These are phyloP conservation scores for Thalassarche chlororhynchos DNA, from an alignment of 2,113 vertebrate species.

Conservation along the genomic window DNA sequence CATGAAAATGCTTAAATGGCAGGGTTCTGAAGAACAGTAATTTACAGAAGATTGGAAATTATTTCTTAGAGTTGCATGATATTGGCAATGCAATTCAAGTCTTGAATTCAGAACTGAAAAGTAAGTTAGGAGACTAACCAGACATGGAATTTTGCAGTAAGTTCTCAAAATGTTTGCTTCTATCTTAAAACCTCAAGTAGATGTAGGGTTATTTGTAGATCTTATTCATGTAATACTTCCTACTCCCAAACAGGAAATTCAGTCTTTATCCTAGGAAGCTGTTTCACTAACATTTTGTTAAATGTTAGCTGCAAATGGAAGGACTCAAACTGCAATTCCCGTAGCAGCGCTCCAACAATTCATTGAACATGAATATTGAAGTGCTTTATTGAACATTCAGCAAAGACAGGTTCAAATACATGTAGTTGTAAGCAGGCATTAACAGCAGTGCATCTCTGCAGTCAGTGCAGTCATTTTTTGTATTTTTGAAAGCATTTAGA, in stretches of 20 bases:
- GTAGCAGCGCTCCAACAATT: not conserved
- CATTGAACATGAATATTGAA: not conserved
- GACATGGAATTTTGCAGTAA: not conserved
- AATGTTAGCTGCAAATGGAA: not conserved
- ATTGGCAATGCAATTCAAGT: not conserved
- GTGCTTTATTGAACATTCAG: not conserved
- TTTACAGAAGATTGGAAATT: not conserved
- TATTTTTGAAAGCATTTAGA: not conserved
- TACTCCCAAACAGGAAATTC: not conserved
- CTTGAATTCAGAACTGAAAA: not conserved
- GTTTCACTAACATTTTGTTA: not conserved
- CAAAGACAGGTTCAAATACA: not conserved
- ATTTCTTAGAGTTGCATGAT: not conserved
- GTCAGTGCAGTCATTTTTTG: not conserved
- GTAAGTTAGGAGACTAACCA: not conserved
- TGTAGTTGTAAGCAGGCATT: accelerated
- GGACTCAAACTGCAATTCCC: not conserved
- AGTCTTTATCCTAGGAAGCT: not conserved
- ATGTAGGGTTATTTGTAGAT: not conserved
- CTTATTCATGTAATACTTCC: not conserved
- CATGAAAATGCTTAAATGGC: not conserved
- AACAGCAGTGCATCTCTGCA: not conserved
- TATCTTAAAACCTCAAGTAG: not conserved
- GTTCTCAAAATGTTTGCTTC: not conserved
- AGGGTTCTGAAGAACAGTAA: not conserved